A percentile compares a stretch with the other conserved stretches of the same genome.
phyloP scores from a whole-genome alignment of 2,113 vertebrate genomes.

The Eidolon helvum region DNA sequence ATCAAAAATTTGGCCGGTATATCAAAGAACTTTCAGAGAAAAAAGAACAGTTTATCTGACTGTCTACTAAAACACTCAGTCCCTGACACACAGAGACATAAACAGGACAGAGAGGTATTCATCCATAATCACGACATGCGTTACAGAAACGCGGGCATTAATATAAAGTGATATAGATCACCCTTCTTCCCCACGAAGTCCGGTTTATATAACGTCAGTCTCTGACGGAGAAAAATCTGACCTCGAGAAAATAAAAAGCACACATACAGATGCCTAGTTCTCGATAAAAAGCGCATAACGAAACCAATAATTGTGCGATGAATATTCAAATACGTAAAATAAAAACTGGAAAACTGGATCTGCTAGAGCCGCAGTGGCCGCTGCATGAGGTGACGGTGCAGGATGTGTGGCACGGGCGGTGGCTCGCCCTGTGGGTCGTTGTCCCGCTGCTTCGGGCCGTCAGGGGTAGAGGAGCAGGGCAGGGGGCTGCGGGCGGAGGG shows the following conservation, averaged over 20 bases:
- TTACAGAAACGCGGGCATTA: neutral
- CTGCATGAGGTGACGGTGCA: neutral
- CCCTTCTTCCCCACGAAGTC: neutral
- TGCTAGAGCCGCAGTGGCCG: neutral
- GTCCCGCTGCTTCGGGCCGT: constrained; percentile 46
- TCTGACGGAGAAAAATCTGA: constrained; percentile 29
- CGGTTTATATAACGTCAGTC: neutral
- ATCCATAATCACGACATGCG: neutral
- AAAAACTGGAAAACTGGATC: constrained; percentile 19
- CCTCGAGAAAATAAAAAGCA: constrained; percentile 38
- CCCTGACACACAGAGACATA: neutral
- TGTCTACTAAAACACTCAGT: neutral
- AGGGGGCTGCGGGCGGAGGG: constrained; percentile 44
- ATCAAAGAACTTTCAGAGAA: neutral
- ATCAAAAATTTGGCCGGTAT: neutral
- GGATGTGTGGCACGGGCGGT: neutral
- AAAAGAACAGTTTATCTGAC: neutral
- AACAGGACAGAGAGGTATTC: neutral
- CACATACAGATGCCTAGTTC: neutral
- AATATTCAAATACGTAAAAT: constrained; percentile 40
- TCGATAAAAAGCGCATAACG: constrained; percentile 48
- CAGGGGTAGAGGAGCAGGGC: constrained; percentile 52
- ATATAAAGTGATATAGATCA: neutral
- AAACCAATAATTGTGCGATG: constrained; percentile 12
- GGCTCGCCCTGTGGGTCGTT: constrained; percentile 63